A percentile compares a stretch with the other conserved stretches of the same genome.
Conservation (phyloP, 1,140 invertebrate species). For the Solenopsis invicta region DNA sequence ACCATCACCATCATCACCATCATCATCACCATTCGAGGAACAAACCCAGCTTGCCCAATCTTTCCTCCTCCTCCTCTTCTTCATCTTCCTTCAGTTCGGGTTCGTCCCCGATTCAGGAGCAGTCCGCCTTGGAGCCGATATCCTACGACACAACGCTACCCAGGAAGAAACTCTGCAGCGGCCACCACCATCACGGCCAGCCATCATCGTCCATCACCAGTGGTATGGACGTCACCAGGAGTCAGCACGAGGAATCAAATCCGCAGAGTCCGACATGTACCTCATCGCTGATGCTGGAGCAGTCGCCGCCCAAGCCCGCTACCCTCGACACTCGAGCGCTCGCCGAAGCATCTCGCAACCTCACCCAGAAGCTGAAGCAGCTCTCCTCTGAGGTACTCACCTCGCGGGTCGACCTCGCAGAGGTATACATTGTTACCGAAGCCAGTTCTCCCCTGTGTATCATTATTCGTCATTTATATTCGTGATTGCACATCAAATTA, state of each 20-base stretch:
- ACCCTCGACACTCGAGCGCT: conserved; percentile 92
- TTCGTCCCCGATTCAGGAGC: conserved; percentile 58
- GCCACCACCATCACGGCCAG: conserved; percentile 77
- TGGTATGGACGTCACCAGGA: conserved; percentile 49
- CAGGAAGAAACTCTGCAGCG: conserved; percentile 82
- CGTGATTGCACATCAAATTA: conserved; percentile 19
- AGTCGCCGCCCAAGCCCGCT: conserved; percentile 76
- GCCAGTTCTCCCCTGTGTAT: conserved; percentile 79
- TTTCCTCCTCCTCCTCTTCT: background rate
- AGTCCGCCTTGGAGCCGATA: conserved; percentile 62
- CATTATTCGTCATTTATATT: conserved; percentile 61
- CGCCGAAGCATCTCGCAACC: conserved; percentile 95
- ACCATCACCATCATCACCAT: conserved; percentile 77
- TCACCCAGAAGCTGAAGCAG: conserved; percentile 96
- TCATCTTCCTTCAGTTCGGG: conserved; percentile 33
- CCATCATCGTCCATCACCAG: conserved; percentile 43
- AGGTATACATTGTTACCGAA: conserved; percentile 83
- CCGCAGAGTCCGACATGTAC: conserved; percentile 70
- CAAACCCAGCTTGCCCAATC: conserved; percentile 41
- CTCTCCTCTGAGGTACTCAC: conserved; percentile 95
- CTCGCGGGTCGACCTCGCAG: conserved; percentile 86
- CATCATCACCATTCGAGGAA: conserved; percentile 78
- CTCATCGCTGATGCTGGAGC: conserved; percentile 61
- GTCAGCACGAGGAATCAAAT: conserved; percentile 54
- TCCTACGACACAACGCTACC: conserved; percentile 72